Percentiles rank a stretch among this genome's conserved stretches.
Conservation (phyloP, 2,113 vertebrate species). For the Tetrax tetrax region DNA sequence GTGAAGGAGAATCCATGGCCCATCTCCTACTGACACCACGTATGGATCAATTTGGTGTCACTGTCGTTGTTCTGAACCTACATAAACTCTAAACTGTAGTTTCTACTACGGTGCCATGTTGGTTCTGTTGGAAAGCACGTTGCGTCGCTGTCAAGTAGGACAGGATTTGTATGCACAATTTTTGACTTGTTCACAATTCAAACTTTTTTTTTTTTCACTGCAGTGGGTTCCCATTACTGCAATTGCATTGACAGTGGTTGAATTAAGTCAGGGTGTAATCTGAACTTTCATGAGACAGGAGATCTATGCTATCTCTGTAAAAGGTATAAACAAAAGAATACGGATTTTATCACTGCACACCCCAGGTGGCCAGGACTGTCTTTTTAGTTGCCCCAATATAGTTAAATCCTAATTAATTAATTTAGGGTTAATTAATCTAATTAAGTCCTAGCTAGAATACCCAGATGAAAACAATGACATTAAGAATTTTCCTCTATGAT, state of each 20-base stretch:
- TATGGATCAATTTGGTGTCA: neutral
- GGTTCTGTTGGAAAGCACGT: neutral
- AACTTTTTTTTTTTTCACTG: neutral
- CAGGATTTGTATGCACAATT: neutral
- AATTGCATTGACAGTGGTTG: neutral
- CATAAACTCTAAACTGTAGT: neutral
- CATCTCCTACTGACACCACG: neutral
- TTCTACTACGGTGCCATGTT: neutral
- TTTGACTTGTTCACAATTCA: neutral
- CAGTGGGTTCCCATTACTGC: neutral
- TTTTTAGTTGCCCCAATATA: neutral
- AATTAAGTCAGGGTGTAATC: neutral
- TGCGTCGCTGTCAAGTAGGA: neutral
- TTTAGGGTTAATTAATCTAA: neutral
- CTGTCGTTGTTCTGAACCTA: neutral
- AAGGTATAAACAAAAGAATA: neutral
- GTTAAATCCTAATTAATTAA: conserved; percentile 3
- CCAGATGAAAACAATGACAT: neutral
- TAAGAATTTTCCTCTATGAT: neutral
- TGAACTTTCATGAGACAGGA: neutral
- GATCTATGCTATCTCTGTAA: neutral
- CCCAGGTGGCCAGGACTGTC: neutral
- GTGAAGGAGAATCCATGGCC: neutral
- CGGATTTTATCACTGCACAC: neutral
- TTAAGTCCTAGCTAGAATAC: neutral